Percentiles rank a stretch among this genome's conserved stretches.
These are phyloP conservation scores for Illadopsis cleaveri DNA, from an alignment of 2,113 vertebrate species.

Conservation along the genomic window DNA sequence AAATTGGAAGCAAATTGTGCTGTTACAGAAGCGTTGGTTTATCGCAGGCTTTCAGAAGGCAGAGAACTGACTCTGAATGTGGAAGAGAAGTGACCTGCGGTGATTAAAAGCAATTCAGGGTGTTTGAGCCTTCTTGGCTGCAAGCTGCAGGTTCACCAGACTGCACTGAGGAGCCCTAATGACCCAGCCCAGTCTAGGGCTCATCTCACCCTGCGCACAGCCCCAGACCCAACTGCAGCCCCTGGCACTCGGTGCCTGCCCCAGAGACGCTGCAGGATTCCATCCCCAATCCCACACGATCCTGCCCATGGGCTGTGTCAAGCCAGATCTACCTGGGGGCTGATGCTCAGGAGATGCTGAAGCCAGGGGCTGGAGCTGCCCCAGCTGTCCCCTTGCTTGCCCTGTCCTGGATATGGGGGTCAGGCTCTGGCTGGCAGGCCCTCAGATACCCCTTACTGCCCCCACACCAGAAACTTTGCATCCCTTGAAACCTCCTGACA, in stretches of 20 bases:
- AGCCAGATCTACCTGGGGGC: accelerated
- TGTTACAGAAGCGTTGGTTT: background rate
- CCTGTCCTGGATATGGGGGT: background rate
- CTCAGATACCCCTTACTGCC: background rate
- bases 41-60: background rate
- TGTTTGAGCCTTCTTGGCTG: background rate
- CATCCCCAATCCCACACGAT: background rate
- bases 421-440: background rate
- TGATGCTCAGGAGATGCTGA: background rate
- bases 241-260: background rate
- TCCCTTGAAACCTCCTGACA: accelerated
- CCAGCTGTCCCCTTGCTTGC: no score
- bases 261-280: background rate
- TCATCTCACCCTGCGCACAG: no score
- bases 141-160: background rate
- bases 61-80: background rate
- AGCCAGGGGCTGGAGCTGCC: background rate
- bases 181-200: accelerated
- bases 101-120: background rate
- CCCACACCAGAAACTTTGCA: background rate
- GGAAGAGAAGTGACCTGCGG: background rate
- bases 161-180: no score
- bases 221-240: no score
- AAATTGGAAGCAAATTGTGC: background rate
- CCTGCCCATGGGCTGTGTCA: accelerated